A percentile compares a stretch with the other conserved stretches of the same genome.
These are phyloP conservation scores for Aphaenogaster floridana DNA, from an alignment of 1,140 invertebrate genomes.

Conservation along the genomic window DNA sequence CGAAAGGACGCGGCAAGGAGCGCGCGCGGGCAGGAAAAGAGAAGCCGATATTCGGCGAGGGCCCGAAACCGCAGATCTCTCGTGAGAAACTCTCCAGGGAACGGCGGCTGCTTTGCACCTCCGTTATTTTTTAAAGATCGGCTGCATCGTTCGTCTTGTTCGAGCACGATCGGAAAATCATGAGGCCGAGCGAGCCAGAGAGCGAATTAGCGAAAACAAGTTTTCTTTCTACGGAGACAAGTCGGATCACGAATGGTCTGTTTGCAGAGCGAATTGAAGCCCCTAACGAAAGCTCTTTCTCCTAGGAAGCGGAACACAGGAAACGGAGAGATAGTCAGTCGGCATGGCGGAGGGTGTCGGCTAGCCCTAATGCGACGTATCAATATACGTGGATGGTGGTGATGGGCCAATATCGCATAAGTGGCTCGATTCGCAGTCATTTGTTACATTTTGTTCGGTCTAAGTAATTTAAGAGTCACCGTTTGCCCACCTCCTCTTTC, in stretches of 20 bases:
- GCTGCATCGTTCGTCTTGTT: conserved; percentile 14
- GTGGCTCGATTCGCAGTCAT: conserved; percentile 83
- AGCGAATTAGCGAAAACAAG: not conserved
- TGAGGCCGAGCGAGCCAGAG: not conserved
- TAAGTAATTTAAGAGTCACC: conserved; percentile 84
- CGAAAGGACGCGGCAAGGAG: conserved; percentile 76
- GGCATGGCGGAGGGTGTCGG: conserved; percentile 51
- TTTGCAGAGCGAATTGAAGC: conserved; percentile 2
- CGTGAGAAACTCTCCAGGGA: conserved; percentile 21
- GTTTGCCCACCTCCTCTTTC: conserved; percentile 51
- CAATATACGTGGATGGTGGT: conserved; percentile 79
- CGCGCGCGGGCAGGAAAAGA: conserved; percentile 57
- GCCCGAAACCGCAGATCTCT: conserved; percentile 49
- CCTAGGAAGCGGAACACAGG: not conserved
- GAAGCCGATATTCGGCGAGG: conserved; percentile 30
- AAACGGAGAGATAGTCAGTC: conserved; percentile 35
- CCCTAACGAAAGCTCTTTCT: not conserved
- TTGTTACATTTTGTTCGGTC: conserved; percentile 85
- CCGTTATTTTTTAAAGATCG: conserved; percentile 47
- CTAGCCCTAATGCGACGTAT: conserved; percentile 79
- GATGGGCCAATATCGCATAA: conserved; percentile 84
- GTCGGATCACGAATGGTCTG: not conserved
- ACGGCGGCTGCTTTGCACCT: conserved; percentile 45
- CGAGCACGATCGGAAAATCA: conserved; percentile 16
- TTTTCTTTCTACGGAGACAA: conserved; percentile 18